These are phyloP conservation scores for Melierax canorus DNA, from an alignment of 2,113 vertebrate genomes.

Conservation along the genomic window DNA sequence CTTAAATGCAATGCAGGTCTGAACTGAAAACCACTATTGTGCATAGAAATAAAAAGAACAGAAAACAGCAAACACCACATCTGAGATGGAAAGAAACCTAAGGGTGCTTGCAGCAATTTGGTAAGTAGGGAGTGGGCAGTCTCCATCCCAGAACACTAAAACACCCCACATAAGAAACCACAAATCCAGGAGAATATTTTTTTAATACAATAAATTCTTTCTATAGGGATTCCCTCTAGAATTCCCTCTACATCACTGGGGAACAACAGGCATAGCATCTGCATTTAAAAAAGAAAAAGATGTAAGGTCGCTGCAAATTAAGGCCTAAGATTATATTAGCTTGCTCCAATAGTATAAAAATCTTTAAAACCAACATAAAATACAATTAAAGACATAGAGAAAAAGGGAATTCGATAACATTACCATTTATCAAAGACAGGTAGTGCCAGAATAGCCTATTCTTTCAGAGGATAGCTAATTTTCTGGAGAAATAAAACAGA, in stretches of 20 bases:
- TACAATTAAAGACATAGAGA: neutral
- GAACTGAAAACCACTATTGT: neutral
- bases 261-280: neutral
- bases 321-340: neutral
- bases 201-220: neutral
- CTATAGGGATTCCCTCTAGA: neutral
- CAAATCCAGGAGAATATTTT: neutral
- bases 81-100: neutral
- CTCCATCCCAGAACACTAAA: neutral
- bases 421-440: neutral
- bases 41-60: neutral
- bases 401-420: neutral
- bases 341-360: neutral
- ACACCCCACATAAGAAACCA: neutral
- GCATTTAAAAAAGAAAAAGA: neutral
- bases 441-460: neutral
- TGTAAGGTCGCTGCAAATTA: neutral
- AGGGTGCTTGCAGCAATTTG: neutral
- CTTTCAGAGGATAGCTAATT: neutral
- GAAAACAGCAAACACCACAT: neutral
- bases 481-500: neutral
- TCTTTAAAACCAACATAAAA: neutral
- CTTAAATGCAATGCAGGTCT: neutral
- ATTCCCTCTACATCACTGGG: neutral
- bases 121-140: neutral